Evolutionary conservation across 2,113 vertebrate species (phyloP).

Genomic region (Entelurus aequoreus): DNA sequence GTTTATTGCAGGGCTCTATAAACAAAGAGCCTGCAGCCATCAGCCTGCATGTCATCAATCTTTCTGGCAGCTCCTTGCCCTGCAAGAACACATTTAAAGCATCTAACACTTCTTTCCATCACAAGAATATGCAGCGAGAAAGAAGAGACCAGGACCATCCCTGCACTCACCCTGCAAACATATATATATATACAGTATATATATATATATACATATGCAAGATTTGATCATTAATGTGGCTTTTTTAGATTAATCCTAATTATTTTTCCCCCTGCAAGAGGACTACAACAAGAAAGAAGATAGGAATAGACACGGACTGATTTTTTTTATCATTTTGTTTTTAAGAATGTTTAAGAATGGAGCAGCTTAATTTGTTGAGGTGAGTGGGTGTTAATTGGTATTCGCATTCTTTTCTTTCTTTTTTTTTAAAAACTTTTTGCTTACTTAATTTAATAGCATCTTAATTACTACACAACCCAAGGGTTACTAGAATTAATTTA

Average conservation of each 20-base stretch:
- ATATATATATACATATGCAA: not conserved
- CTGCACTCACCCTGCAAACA: not conserved
- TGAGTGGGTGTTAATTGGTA: slow-evolving; percentile 85
- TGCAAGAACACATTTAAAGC: slow-evolving; percentile 94
- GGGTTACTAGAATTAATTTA: not conserved
- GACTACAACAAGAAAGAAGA: slow-evolving; percentile 29
- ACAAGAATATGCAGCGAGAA: slow-evolving; percentile 67
- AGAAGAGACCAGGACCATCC: not conserved
- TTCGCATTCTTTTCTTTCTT: slow-evolving; percentile 67
- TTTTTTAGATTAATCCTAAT: slow-evolving; percentile 2
- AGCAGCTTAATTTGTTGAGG: slow-evolving; percentile 70
- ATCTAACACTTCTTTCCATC: slow-evolving; percentile 89
- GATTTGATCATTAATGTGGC: no score
- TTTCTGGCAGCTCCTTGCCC: slow-evolving; percentile 99
- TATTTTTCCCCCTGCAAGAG: slow-evolving; percentile 38
- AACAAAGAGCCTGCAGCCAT: slow-evolving; percentile 89
- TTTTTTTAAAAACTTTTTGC: slow-evolving; percentile 21
- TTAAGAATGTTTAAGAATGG: slow-evolving; percentile 14
- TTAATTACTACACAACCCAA: not conserved
- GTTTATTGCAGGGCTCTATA: slow-evolving; percentile 95
- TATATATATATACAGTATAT: not conserved
- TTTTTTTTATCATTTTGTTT: slow-evolving; percentile 16
- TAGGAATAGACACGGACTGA: slow-evolving; percentile 31
- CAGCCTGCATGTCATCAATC: slow-evolving; percentile 93
- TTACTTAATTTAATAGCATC: no score